Evolutionary conservation across 1,140 invertebrate species (phyloP), one percentile per base, ranked within the genome.

Genomic region (Ganaspis sp.): DNA sequence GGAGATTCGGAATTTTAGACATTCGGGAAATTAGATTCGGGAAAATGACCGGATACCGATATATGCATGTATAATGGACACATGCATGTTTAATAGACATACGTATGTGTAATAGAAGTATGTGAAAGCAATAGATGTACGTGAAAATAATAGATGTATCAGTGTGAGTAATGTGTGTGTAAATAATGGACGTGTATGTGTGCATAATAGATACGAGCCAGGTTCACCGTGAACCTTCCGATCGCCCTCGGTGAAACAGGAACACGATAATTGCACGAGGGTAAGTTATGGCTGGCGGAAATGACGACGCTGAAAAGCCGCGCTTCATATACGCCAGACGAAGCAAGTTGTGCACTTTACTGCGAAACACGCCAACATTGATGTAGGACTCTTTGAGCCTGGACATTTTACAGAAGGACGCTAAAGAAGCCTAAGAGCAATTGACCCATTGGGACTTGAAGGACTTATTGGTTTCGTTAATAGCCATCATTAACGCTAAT

Each of bases 401-500:
- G 71, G 9, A 5, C 70, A 75, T 26, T 64, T 64, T 64, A 64
- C 23, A 26, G 54, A 58, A 23, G 37, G 42, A 72, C 70, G 79
- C 73, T 72, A 80, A 83, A 81, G 78, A 80, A 84, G 74, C 80
- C 75, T 77, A 74, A 79, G 71, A 79, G 83, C 83, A 78, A 81
- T 84, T 84, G 83, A 82, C 80, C 80, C 78, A 80, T 81, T 74
- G 64, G 73, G 76, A 83, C n/a, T n/a, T n/a, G 49, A 72, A 21
- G 77, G 82, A 80, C 83, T 84, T 80, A 84, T 84, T 84, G 80
- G 76, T 78, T 82, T 82, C 78, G 78, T 82, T 84, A 84, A 82
- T 84, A 78, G 83, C 78, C 81, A 78, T 79, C 80, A 84, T 84
- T 84, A 84, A 84, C 82, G 78, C 80, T 83, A 84, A 83, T 84